phyloP scores from a whole-genome alignment of 2,113 vertebrate species.

The Campylomormyrus numenius region DNA sequence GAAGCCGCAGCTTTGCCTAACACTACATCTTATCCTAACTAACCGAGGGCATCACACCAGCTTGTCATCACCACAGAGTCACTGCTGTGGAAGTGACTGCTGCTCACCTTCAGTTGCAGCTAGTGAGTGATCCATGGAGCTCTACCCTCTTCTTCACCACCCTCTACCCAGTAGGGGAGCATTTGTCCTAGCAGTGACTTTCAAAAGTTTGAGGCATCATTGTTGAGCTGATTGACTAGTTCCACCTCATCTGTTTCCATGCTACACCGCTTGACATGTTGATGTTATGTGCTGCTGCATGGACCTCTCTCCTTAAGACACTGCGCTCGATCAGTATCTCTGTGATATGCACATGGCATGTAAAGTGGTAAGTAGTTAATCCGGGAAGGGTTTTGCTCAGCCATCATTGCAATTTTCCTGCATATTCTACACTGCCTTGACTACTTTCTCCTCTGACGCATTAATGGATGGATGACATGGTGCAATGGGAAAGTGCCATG shows the following conservation, averaged over 20 bases:
- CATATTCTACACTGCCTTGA: not conserved
- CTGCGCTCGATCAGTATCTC: not conserved
- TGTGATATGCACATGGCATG: not conserved
- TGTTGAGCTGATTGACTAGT: not conserved
- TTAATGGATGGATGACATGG: not conserved
- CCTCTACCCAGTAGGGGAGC: not conserved
- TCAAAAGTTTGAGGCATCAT: not conserved
- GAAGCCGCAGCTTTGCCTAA: not conserved
- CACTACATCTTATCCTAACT: not conserved
- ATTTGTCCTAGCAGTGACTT: not conserved
- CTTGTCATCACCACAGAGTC: not conserved
- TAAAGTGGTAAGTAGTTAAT: not conserved
- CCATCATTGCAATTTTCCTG: not conserved
- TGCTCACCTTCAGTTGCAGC: not conserved
- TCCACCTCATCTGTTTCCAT: not conserved
- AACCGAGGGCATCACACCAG: not conserved
- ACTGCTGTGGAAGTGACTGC: not conserved
- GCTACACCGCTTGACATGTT: not conserved
- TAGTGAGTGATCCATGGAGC: not conserved
- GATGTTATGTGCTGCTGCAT: not conserved
- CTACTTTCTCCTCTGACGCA: not conserved
- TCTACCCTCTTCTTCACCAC: not conserved
- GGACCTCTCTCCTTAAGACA: not conserved
- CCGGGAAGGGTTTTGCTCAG: not conserved
- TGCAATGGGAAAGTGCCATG: not conserved